Percentiles rank a stretch among this genome's conserved stretches.
These are phyloP conservation scores for Meandrusa payeni DNA, from an alignment of 2,888 invertebrate species.

Conservation along the genomic window DNA sequence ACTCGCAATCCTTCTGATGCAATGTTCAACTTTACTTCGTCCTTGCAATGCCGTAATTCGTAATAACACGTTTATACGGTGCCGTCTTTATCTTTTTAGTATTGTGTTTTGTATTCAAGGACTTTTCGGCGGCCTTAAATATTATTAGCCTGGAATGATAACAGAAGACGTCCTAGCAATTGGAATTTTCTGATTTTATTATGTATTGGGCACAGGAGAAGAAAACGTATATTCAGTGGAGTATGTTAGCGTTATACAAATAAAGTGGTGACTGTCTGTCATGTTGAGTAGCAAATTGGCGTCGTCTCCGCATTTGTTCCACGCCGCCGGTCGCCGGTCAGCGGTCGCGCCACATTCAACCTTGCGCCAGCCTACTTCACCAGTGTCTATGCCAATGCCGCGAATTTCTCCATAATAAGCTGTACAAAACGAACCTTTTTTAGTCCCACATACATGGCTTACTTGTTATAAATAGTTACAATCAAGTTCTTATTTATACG, in stretches of 20 bases:
- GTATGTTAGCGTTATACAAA: conserved; percentile 64
- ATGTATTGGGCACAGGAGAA: conserved; percentile 43
- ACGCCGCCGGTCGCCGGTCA: conserved; percentile 36
- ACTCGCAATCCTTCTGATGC: conserved; percentile 72
- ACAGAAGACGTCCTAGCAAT: conserved; percentile 37
- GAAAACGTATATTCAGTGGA: conserved; percentile 50
- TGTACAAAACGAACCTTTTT: conserved; percentile 9
- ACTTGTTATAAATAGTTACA: conserved; percentile 20
- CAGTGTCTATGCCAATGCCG: conserved; percentile 46
- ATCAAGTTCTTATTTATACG: conserved; percentile 15
- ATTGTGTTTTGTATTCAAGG: conserved; percentile 58
- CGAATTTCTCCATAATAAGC: conserved; percentile 22
- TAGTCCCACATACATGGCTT: conserved; percentile 6
- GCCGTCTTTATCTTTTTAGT: conserved; percentile 71
- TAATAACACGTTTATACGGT: conserved; percentile 73
- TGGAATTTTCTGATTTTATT: conserved; percentile 25
- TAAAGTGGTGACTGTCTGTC: conserved; percentile 58
- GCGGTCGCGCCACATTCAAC: conserved; percentile 51
- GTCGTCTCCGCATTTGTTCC: conserved; percentile 65
- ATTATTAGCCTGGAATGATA: conserved; percentile 49
- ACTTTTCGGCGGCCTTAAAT: conserved; percentile 65
- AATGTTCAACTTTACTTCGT: conserved; percentile 80
- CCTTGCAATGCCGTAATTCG: conserved; percentile 81
- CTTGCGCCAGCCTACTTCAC: conserved; percentile 47
- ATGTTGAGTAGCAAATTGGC: conserved; percentile 69